These are phyloP conservation scores for Valencia hispanica DNA, from an alignment of 2,797 vertebrate genomes.

Conservation along the genomic window DNA sequence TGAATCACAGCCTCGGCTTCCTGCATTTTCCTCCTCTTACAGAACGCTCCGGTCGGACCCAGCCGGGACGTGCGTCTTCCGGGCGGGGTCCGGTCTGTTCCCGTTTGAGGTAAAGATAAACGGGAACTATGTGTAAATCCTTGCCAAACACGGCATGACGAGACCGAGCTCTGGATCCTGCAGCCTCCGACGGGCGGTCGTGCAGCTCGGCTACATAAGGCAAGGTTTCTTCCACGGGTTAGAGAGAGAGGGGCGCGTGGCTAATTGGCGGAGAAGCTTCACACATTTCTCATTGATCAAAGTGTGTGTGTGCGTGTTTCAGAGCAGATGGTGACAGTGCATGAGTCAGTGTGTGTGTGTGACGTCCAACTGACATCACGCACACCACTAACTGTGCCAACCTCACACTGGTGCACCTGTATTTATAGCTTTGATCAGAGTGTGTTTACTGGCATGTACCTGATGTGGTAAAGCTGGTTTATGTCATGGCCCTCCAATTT, in stretches of 20 bases:
- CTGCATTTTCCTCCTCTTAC: neutral
- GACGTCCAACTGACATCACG: slow-evolving; percentile 70
- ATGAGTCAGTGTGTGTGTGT: slow-evolving; percentile 58
- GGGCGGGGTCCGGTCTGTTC: neutral
- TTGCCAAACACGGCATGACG: neutral
- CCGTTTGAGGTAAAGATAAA: neutral
- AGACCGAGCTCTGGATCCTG: neutral
- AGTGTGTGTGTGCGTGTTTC: slow-evolving; percentile 40
- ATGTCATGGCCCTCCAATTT: slow-evolving; percentile 6
- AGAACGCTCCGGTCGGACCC: neutral
- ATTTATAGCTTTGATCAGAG: slow-evolving; percentile 26
- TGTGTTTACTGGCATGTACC: neutral
- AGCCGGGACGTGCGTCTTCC: neutral
- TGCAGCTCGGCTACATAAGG: slow-evolving; percentile 37
- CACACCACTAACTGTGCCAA: slow-evolving; percentile 44
- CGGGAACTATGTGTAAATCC: neutral
- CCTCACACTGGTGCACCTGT: slow-evolving; percentile 37
- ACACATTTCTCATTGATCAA: slow-evolving; percentile 39
- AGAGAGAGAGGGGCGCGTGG: slow-evolving; percentile 27
- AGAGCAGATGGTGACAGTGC: slow-evolving; percentile 76
- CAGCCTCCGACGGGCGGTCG: neutral
- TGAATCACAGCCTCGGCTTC: neutral
- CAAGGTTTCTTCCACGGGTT: too few species aligned
- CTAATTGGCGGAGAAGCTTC: slow-evolving; percentile 46
- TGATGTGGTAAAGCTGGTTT: slow-evolving; percentile 8